A percentile compares a stretch with the other conserved stretches of the same genome.
Evolutionary conservation across 2,113 vertebrate genomes (phyloP).

Genomic region (Ptilonorhynchus violaceus): DNA sequence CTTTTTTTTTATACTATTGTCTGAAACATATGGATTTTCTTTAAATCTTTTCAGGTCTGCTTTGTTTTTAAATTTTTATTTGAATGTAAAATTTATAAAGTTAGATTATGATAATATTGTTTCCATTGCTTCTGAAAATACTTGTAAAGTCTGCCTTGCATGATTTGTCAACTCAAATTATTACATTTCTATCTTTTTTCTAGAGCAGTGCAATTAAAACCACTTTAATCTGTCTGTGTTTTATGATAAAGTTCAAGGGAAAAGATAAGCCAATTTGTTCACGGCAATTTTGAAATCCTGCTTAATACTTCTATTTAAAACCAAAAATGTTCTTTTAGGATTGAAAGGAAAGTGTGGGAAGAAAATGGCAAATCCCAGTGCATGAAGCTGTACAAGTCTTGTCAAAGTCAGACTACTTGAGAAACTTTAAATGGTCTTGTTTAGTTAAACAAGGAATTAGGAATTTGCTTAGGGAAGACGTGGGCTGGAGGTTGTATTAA

Average conservation of each 20-base stretch:
- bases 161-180: neutral
- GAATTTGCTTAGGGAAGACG: neutral
- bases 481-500: neutral
- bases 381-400: neutral
- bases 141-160: neutral
- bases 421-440: neutral
- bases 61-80: neutral
- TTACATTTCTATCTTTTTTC: neutral
- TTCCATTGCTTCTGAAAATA: neutral
- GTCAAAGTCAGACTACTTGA: neutral
- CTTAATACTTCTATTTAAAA: neutral
- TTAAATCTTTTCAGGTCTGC: neutral
- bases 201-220: neutral
- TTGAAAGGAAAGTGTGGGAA: neutral
- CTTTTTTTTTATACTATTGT: neutral
- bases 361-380: neutral
- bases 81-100: neutral
- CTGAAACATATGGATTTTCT: neutral
- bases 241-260: neutral
- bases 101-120: neutral
- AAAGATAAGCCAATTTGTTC: neutral
- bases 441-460: neutral
- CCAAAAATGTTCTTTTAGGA: neutral
- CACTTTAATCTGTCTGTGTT: neutral
- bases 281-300: neutral